A percentile compares a stretch with the other conserved stretches of the same genome.
Conservation (phyloP, 1,140 invertebrate genomes). For the Drosophila hydei region DNA sequence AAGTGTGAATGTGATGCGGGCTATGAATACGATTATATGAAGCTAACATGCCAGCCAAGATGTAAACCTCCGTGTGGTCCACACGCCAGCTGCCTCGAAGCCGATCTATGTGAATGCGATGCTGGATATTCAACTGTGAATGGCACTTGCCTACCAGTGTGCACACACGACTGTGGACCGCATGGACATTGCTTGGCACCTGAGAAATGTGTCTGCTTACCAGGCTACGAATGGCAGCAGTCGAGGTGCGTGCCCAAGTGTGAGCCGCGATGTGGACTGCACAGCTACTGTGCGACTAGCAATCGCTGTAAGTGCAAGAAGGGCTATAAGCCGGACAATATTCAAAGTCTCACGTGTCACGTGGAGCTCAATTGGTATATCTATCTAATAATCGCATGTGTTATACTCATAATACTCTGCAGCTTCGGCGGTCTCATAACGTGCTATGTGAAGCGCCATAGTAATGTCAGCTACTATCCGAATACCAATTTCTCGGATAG, state of each 20-base stretch:
- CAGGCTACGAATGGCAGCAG: not conserved
- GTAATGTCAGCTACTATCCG: conserved; percentile 21
- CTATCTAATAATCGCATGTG: not conserved
- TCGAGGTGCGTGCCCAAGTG: conserved; percentile 4
- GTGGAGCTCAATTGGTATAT: conserved; percentile 6
- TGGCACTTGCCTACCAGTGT: not conserved
- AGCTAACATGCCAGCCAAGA: too few relatives aligned
- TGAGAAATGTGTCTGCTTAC: not conserved
- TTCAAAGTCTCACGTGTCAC: not conserved
- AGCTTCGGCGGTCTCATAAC: not conserved
- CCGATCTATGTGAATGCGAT: not conserved
- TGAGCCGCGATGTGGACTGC: conserved; percentile 4
- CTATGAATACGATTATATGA: not conserved
- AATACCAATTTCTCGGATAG: conserved; percentile 17
- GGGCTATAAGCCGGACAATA: conserved; percentile 4
- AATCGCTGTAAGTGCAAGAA: conserved; percentile 11
- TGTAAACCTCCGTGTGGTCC: not conserved
- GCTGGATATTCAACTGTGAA: not conserved
- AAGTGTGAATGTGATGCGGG: not conserved
- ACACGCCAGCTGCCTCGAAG: not conserved
- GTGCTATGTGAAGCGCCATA: not conserved
- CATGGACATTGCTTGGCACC: not conserved
- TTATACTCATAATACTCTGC: conserved; percentile 3
- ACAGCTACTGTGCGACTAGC: conserved; percentile 12
- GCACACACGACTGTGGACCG: not conserved